phyloP scores from a whole-genome alignment of 2,113 vertebrate genomes.

The Lycaon pictus region DNA sequence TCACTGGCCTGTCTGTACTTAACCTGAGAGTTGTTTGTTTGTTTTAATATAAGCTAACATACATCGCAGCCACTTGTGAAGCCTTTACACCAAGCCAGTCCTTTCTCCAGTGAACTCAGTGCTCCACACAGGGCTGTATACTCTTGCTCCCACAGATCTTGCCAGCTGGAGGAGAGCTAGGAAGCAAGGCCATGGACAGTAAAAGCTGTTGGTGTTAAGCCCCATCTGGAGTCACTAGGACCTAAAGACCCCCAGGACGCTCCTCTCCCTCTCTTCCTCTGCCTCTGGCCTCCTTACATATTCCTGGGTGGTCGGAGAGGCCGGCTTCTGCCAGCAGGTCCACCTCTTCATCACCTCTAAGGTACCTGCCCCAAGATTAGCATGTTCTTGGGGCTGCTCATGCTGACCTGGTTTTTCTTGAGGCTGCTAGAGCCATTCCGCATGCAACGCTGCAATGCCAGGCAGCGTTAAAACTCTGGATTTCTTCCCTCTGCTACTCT shows the following conservation, averaged over 20 bases:
- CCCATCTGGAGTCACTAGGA: background rate
- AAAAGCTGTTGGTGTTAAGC: fast-evolving
- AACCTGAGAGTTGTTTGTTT: background rate
- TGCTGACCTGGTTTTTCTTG: background rate
- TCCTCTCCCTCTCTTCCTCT: background rate
- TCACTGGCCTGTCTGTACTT: background rate
- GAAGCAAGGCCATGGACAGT: fast-evolving
- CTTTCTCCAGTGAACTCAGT: background rate
- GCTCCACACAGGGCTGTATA: fast-evolving
- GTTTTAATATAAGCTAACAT: too few relatives aligned
- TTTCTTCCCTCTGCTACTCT: background rate
- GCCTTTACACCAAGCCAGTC: fast-evolving
- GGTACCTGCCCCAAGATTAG: fast-evolving
- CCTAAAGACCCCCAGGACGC: background rate
- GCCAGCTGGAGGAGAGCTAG: too few relatives aligned
- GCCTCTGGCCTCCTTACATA: fast-evolving
- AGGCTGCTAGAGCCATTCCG: fast-evolving
- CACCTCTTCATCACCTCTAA: background rate
- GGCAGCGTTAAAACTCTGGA: background rate
- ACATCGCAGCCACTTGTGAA: fast-evolving
- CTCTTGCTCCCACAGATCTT: background rate
- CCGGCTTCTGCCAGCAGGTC: fast-evolving
- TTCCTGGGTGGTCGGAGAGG: background rate
- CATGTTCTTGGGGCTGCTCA: fast-evolving
- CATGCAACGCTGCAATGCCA: fast-evolving